These are phyloP conservation scores for Tiliacea aurago DNA, from an alignment of 2,888 invertebrate species.

Conservation along the genomic window DNA sequence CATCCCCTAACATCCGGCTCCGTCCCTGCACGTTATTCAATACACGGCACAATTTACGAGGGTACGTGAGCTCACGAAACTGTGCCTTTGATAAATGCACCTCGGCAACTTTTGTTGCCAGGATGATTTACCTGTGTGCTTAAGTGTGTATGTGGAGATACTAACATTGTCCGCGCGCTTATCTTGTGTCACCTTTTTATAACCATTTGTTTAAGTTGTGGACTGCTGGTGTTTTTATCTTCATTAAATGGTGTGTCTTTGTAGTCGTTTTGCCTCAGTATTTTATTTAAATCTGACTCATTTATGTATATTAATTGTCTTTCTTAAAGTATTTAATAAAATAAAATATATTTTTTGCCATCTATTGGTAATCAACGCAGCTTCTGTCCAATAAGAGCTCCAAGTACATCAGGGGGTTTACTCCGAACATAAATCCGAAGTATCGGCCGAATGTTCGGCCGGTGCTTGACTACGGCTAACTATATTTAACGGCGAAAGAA, in stretches of 20 bases:
- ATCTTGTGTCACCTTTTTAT: slow-evolving; percentile 27
- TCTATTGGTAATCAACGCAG: slow-evolving; percentile 14
- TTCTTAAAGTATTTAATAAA: not conserved
- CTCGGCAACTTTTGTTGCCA: slow-evolving; percentile 43
- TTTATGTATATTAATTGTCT: not conserved
- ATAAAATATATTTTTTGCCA: not conserved
- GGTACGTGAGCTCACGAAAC: slow-evolving; percentile 61
- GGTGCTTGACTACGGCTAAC: too few relatives aligned
- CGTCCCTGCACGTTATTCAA: slow-evolving; percentile 64
- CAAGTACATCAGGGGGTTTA: slow-evolving; percentile 35
- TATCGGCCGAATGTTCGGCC: too few relatives aligned
- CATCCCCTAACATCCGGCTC: slow-evolving; percentile 20
- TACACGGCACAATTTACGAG: slow-evolving; percentile 62
- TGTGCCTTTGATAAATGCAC: slow-evolving; percentile 61
- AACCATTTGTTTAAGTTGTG: slow-evolving; percentile 11
- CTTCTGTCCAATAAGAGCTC: slow-evolving; percentile 18
- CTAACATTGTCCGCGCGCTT: slow-evolving; percentile 30
- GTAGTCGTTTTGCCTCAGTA: not conserved
- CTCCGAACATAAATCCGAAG: too few relatives aligned
- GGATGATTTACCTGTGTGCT: slow-evolving; percentile 57
- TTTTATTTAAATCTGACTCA: not conserved
- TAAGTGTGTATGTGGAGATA: slow-evolving; percentile 46
- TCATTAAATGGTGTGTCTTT: slow-evolving; percentile 5
- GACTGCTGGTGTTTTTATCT: not conserved
- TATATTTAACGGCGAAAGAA: too few relatives aligned